Evolutionary conservation across 2,113 vertebrate genomes (phyloP).

Genomic region (Castor canadensis): DNA sequence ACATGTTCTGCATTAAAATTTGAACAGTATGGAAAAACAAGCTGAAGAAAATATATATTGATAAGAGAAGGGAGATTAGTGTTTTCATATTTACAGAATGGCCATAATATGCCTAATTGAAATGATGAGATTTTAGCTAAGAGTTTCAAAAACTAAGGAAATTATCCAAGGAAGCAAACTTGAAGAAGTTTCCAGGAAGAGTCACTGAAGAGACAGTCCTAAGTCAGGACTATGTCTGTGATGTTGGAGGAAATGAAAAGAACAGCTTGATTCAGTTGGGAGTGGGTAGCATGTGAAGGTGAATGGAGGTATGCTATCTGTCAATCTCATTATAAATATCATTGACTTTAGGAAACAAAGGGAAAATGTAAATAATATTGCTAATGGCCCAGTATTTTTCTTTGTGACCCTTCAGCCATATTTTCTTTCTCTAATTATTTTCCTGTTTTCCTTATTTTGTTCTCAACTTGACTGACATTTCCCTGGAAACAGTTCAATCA

Average conservation of each 20-base stretch:
- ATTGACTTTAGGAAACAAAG: not conserved
- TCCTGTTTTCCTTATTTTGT: slow-evolving; percentile 20
- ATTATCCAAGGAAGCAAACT: not conserved
- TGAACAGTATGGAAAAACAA: not conserved
- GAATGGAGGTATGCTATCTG: not conserved
- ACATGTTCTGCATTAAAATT: not conserved
- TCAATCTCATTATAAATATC: not conserved
- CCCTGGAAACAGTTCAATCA: not conserved
- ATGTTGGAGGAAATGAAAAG: not conserved
- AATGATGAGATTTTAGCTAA: not conserved
- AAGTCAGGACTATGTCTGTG: not conserved
- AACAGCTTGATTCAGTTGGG: fast-evolving
- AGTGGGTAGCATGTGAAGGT: too few relatives aligned
- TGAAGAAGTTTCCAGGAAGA: not conserved
- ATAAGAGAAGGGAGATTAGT: not conserved
- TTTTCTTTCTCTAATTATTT: not conserved
- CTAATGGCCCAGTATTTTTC: slow-evolving; percentile 28
- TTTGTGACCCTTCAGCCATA: slow-evolving; percentile 18
- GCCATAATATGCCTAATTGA: not conserved
- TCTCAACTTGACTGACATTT: not conserved
- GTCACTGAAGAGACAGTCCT: not conserved
- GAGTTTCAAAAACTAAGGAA: not conserved
- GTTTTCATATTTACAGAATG: not conserved
- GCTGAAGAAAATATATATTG: not conserved
- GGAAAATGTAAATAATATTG: slow-evolving; percentile 48